These are phyloP conservation scores for Sinopyrophorus schimmeli DNA, from an alignment of 2,888 invertebrate species.

Conservation along the genomic window DNA sequence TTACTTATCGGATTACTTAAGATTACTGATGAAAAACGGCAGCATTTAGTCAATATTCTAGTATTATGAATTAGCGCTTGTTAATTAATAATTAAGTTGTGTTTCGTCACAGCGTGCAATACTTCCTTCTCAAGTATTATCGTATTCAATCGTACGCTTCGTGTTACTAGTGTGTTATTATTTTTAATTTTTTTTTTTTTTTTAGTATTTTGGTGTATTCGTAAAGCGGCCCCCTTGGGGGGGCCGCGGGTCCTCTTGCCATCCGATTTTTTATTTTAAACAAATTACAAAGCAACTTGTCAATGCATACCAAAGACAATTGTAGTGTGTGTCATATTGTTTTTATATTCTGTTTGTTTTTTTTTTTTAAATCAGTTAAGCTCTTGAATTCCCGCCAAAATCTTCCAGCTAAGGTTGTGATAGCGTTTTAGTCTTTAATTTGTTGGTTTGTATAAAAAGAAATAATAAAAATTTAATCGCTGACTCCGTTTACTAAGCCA, in stretches of 20 bases:
- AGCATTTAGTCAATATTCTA: conserved; percentile 54
- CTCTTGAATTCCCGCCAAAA: conserved; percentile 51
- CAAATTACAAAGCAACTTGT: conserved; percentile 44
- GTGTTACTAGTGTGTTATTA: conserved; percentile 43
- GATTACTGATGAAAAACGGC: too few species aligned
- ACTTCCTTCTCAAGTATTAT: conserved; percentile 53
- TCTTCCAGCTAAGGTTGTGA: conserved; percentile 58
- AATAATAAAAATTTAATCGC: too few species aligned
- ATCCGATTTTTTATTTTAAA: conserved; percentile 39
- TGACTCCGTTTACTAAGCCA: too few species aligned
- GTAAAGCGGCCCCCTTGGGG: too few species aligned
- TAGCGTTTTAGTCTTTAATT: conserved; percentile 50
- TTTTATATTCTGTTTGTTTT: conserved; percentile 28
- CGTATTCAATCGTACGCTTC: conserved; percentile 47
- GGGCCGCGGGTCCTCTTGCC: conserved; percentile 43
- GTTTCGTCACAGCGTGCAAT: conserved; percentile 53
- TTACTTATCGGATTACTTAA: conserved; percentile 51
- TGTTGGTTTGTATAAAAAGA: too few species aligned
- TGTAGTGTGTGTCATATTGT: conserved; percentile 52
- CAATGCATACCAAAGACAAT: conserved; percentile 54
- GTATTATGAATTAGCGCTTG: conserved; percentile 46
- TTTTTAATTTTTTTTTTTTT: conserved; percentile 34
- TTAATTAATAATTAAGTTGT: conserved; percentile 44
- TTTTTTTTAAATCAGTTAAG: too few species aligned
- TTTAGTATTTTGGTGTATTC: too few species aligned